A percentile compares a stretch with the other conserved stretches of the same genome.
These are phyloP conservation scores for Lateolabrax maculatus DNA, from an alignment of 2,797 vertebrate genomes.

Conservation along the genomic window DNA sequence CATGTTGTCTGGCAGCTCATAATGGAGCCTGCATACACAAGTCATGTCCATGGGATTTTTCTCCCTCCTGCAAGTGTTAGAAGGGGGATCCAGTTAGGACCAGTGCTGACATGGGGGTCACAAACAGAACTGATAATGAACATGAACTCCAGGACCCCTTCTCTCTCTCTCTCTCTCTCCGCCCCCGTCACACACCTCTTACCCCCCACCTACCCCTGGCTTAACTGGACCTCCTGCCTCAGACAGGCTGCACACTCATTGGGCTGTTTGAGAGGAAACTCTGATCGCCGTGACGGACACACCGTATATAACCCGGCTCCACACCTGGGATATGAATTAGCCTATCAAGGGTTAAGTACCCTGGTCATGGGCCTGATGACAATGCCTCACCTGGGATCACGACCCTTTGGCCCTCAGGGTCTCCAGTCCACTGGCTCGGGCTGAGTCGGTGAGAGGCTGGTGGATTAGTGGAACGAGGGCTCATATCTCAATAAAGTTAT, in stretches of 20 bases:
- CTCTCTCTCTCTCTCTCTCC: slow-evolving; percentile 37
- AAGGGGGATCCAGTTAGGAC: slow-evolving; percentile 66
- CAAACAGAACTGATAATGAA: slow-evolving; percentile 80
- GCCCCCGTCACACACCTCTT: background rate
- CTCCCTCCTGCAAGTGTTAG: slow-evolving; percentile 56
- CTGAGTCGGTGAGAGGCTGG: slow-evolving; percentile 47
- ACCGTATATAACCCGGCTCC: slow-evolving; percentile 74
- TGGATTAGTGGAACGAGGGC: slow-evolving; percentile 63
- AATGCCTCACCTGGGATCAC: slow-evolving; percentile 82
- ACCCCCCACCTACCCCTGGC: background rate
- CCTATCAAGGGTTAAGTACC: slow-evolving; percentile 83
- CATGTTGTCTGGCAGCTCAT: slow-evolving; percentile 39
- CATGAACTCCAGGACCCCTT: slow-evolving; percentile 75
- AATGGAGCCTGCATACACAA: slow-evolving; percentile 11
- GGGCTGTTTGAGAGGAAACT: slow-evolving; percentile 67
- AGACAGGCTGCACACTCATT: slow-evolving; percentile 71
- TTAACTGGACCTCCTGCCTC: slow-evolving; percentile 63
- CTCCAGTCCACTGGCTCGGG: slow-evolving; percentile 58
- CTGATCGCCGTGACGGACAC: slow-evolving; percentile 81
- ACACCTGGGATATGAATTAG: slow-evolving; percentile 86
- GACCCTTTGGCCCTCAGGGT: slow-evolving; percentile 67
- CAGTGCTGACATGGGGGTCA: slow-evolving; percentile 77
- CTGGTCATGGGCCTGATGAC: slow-evolving; percentile 82
- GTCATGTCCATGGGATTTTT: slow-evolving; percentile 54
- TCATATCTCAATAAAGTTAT: slow-evolving; percentile 74